Percentiles rank a stretch among this genome's conserved stretches.
These are phyloP conservation scores for Sebastes hubbsi DNA, from an alignment of 2,797 vertebrate genomes.

Conservation along the genomic window DNA sequence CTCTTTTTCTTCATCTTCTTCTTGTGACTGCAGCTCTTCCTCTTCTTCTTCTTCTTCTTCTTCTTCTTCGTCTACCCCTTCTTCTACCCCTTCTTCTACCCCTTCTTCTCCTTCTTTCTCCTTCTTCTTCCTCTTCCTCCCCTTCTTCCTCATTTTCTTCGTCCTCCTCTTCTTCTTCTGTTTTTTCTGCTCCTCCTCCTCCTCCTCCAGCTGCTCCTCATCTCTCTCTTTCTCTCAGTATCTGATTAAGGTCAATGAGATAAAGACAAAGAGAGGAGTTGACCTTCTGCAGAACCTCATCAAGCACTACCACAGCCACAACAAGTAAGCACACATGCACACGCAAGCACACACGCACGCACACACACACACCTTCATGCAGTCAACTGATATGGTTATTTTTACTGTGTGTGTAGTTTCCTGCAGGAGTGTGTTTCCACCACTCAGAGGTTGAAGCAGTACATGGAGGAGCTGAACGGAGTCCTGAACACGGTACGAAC, in stretches of 20 bases:
- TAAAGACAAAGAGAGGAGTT: slow-evolving; percentile 97
- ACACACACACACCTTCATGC: background rate
- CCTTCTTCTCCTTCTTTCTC: background rate
- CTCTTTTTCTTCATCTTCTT: no score
- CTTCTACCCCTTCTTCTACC: no score
- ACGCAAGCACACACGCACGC: background rate
- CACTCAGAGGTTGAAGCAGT: slow-evolving; percentile 83
- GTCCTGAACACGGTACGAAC: slow-evolving; percentile 74
- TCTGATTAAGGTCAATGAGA: slow-evolving; percentile 98
- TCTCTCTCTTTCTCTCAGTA: slow-evolving; percentile 82
- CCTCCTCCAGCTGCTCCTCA: background rate
- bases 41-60: no score
- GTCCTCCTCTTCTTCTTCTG: no score
- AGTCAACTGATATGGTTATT: background rate
- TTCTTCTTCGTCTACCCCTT: background rate
- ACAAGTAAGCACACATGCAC: slow-evolving; percentile 79
- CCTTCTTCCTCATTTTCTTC: background rate
- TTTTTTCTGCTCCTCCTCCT: no score
- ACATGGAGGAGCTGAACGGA: slow-evolving; percentile 83
- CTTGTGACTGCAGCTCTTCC: no score
- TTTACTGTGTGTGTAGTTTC: slow-evolving; percentile 77
- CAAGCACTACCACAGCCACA: slow-evolving; percentile 88
- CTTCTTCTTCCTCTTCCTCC: background rate
- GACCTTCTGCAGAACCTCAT: slow-evolving; percentile 90
- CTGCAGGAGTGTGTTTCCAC: slow-evolving; percentile 87